phyloP scores from a whole-genome alignment of 2,113 vertebrate species.

The Catharus fuscescens region DNA sequence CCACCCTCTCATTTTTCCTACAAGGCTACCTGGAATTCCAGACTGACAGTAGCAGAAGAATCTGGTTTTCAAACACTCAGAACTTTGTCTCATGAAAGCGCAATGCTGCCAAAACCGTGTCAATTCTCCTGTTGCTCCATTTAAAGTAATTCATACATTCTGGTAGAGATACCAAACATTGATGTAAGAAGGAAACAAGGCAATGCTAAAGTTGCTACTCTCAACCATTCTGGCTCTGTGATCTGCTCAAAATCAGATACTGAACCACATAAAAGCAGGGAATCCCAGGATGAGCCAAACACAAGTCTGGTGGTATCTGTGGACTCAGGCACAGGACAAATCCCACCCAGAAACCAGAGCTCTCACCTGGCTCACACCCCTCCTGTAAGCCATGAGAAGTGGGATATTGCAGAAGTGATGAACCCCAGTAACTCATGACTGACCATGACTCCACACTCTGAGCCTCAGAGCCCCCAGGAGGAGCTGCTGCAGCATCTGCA shows the following conservation, averaged over 20 bases:
- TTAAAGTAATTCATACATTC: not conserved
- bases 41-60: not conserved
- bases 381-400: accelerated
- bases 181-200: not conserved
- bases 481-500: not conserved
- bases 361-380: not conserved
- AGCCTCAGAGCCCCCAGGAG: not conserved
- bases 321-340: not conserved
- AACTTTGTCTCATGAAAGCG: not conserved
- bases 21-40: not conserved
- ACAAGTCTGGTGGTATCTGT: too few relatives aligned
- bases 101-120: accelerated
- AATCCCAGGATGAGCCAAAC: not conserved
- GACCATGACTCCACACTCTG: accelerated
- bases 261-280: not conserved
- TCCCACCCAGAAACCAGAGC: not conserved
- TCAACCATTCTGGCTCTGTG: accelerated
- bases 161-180: accelerated
- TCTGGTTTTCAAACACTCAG: not conserved
- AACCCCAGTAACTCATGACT: not conserved
- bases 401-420: not conserved
- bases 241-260: not conserved
- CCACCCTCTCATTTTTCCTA: not conserved
- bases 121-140: not conserved
- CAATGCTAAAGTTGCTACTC: not conserved